Conservation (phyloP, 2,888 invertebrate genomes). For the Melipona bicolor region DNA sequence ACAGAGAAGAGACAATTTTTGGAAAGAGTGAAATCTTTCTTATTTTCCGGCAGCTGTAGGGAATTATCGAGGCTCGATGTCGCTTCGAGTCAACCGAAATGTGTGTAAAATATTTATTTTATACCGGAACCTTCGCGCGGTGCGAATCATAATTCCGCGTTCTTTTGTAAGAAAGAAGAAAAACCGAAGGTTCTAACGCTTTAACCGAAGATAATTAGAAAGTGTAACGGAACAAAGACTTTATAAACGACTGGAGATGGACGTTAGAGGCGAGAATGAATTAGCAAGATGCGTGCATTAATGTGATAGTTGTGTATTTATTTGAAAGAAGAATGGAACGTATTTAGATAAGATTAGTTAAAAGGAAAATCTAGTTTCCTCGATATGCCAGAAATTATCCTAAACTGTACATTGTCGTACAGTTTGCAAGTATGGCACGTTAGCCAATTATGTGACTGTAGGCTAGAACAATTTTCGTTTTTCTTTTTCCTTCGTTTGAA, state of each 20-base stretch:
- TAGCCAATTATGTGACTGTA: conserved; percentile 64
- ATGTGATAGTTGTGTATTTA: conserved; percentile 81
- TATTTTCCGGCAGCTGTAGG: conserved; percentile 64
- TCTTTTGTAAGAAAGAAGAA: neutral
- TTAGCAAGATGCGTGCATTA: conserved; percentile 70
- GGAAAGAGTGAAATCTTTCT: conserved; percentile 59
- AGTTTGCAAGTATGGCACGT: conserved; percentile 70
- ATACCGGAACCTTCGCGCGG: conserved; percentile 39
- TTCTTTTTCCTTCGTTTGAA: conserved; percentile 31
- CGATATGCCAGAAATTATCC: conserved; percentile 46
- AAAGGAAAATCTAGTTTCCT: conserved; percentile 36
- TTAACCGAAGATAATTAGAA: neutral
- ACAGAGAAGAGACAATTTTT: conserved; percentile 4
- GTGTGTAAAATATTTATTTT: conserved; percentile 63
- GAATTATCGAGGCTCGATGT: conserved; percentile 32
- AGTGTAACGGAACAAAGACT: conserved; percentile 27
- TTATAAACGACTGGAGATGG: conserved; percentile 21
- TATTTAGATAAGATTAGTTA: conserved; percentile 71
- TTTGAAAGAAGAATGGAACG: conserved; percentile 75
- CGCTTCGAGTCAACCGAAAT: conserved; percentile 13
- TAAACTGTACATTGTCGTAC: conserved; percentile 71
- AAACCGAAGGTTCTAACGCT: neutral
- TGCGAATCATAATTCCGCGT: conserved; percentile 30
- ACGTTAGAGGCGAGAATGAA: conserved; percentile 25
- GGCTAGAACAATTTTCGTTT: conserved; percentile 50